These are phyloP conservation scores for Ahaetulla prasina DNA, from an alignment of 2,113 vertebrate genomes.

Conservation along the genomic window DNA sequence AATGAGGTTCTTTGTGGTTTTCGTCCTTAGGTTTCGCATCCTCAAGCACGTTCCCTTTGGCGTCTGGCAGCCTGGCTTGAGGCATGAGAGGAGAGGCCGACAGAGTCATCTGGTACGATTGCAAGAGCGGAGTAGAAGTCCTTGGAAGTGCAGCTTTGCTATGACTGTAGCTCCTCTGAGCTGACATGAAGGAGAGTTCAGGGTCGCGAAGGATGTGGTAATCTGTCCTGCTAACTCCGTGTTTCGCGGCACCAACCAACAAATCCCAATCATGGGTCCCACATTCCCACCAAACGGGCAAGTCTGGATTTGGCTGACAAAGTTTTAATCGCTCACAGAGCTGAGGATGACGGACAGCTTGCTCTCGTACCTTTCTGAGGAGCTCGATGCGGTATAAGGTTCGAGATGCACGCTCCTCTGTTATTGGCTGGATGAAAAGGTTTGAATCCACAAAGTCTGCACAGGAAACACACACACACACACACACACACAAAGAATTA, in stretches of 20 bases:
- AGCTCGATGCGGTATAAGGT: constrained; percentile 95
- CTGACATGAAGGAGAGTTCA: constrained; percentile 91
- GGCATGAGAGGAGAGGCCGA: constrained; percentile 77
- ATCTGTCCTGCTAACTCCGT: constrained; percentile 96
- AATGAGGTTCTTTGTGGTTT: constrained; percentile 77
- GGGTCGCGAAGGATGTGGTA: constrained; percentile 98
- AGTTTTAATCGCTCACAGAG: constrained; percentile 86
- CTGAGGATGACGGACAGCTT: constrained; percentile 87
- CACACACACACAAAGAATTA: neutral
- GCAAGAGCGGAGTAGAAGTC: constrained; percentile 78
- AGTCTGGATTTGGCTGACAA: constrained; percentile 89
- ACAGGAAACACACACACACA: constrained; percentile 20
- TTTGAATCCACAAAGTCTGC: constrained; percentile 85
- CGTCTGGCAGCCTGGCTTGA: constrained; percentile 67
- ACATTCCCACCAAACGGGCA: constrained; percentile 95
- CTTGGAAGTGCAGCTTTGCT: constrained; percentile 77
- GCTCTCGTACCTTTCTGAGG: constrained; percentile 93
- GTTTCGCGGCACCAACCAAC: constrained; percentile 92
- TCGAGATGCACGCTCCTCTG: constrained; percentile 94
- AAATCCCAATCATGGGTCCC: constrained; percentile 92
- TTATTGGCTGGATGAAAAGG: constrained; percentile 94
- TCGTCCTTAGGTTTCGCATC: constrained; percentile 70
- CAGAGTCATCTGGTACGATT: constrained; percentile 74
- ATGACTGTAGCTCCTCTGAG: constrained; percentile 91
- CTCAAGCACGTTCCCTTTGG: constrained; percentile 69